These are phyloP conservation scores for Noctua janthina DNA, from an alignment of 2,888 invertebrate genomes.

Conservation along the genomic window DNA sequence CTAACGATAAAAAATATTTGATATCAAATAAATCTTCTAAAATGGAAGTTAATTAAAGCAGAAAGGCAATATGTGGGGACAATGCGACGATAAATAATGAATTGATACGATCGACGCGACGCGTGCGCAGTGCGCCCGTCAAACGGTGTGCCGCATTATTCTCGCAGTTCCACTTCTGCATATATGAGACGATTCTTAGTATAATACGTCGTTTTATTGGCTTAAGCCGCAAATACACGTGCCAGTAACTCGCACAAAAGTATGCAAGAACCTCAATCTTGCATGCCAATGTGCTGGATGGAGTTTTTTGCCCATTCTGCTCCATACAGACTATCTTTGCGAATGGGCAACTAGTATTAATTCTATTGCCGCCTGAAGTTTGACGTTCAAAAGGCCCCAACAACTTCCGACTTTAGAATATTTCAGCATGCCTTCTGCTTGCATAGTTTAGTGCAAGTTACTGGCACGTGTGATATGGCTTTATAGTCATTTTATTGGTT, in stretches of 20 bases:
- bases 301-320: background rate
- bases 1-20: slow-evolving; percentile 2
- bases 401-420: background rate
- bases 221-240: background rate
- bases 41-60: slow-evolving; percentile 70
- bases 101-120: slow-evolving; percentile 75
- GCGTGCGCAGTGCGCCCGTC: slow-evolving; percentile 73
- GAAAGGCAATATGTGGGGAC: slow-evolving; percentile 70
- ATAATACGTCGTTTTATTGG: slow-evolving; percentile 45
- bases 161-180: slow-evolving; percentile 50
- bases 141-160: slow-evolving; percentile 62
- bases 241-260: background rate
- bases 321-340: background rate
- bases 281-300: background rate
- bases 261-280: background rate
- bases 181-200: slow-evolving; percentile 47
- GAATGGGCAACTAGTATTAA: background rate
- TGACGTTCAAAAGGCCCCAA: background rate
- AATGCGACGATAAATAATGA: slow-evolving; percentile 78
- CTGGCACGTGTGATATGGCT: background rate
- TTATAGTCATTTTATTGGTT: slow-evolving; percentile 32
- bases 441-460: background rate
- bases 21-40: slow-evolving; percentile 32
- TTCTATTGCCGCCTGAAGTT: background rate
- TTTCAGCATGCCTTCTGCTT: background rate